A percentile compares a stretch with the other conserved stretches of the same genome.
phyloP scores from a whole-genome alignment of 2,797 vertebrate genomes.

The Notamacropus eugenii region DNA sequence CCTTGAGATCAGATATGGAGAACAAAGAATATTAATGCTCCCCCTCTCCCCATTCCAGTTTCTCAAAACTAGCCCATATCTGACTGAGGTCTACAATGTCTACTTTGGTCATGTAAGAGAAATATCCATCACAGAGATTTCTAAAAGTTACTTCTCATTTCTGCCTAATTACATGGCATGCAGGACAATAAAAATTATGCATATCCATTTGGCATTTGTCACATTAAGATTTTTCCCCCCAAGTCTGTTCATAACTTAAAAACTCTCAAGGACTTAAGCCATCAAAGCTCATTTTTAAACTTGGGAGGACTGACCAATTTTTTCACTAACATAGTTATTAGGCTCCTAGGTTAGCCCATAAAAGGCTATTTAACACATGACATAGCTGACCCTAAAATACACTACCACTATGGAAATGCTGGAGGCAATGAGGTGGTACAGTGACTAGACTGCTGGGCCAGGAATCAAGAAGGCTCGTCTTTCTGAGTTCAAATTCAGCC shows the following conservation, averaged over 20 bases:
- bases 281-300: not conserved
- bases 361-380: not conserved
- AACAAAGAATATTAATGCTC: not conserved
- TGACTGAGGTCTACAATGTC: not conserved
- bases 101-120: not conserved
- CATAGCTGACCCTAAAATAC: not conserved
- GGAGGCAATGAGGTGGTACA: not conserved
- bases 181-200: not conserved
- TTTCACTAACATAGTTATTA: not conserved
- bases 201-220: not conserved
- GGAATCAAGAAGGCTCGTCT: not conserved
- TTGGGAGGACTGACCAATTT: not conserved
- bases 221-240: not conserved
- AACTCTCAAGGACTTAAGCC: not conserved
- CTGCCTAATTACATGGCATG: not conserved
- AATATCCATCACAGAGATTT: not conserved
- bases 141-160: slow-evolving; percentile 27
- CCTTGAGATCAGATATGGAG: not conserved
- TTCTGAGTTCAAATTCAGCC: not conserved
- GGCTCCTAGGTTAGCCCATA: not conserved
- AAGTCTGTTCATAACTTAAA: not conserved
- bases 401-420: not conserved
- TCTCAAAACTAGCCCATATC: not conserved
- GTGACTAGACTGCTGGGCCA: not conserved
- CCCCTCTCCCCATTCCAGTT: not conserved